Conservation (phyloP, 2,797 vertebrate species). For the Enteromius treurensis region DNA sequence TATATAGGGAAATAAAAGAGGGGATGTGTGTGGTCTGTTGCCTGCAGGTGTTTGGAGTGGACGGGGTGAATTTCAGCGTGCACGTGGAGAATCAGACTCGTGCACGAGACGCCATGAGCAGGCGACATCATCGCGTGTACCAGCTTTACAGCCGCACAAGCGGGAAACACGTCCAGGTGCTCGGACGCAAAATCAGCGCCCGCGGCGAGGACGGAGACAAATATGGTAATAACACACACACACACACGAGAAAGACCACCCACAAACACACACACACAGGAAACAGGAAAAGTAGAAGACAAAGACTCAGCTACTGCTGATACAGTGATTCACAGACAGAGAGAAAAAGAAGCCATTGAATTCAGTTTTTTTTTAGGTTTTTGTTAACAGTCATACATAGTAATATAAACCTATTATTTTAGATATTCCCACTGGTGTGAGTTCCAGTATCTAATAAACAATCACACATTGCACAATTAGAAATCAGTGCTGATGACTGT, state of each 20-base stretch:
- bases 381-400: neutral
- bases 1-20: slow-evolving; percentile 6
- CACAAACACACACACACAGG: slow-evolving; percentile 49
- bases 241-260: slow-evolving; percentile 48
- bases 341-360: slow-evolving; percentile 46
- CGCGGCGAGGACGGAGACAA: slow-evolving; percentile 97
- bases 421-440: neutral
- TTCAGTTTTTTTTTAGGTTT: neutral
- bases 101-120: slow-evolving; percentile 95
- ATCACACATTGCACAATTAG: neutral
- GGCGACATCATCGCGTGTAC: slow-evolving; percentile 94
- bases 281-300: slow-evolving; percentile 71
- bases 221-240: slow-evolving; percentile 90
- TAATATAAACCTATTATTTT: neutral
- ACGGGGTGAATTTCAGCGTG: slow-evolving; percentile 98
- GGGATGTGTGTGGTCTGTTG: slow-evolving; percentile 45
- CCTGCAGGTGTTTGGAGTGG: slow-evolving; percentile 93
- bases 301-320: slow-evolving; percentile 81
- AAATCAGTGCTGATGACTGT: neutral
- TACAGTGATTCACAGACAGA: slow-evolving; percentile 76
- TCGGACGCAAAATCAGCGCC: slow-evolving; percentile 93
- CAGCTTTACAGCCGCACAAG: slow-evolving; percentile 99
- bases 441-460: neutral
- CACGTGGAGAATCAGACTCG: slow-evolving; percentile 99
- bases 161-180: slow-evolving; percentile 95